phyloP scores from a whole-genome alignment of 1,140 invertebrate genomes.

The Penaeus indicus region DNA sequence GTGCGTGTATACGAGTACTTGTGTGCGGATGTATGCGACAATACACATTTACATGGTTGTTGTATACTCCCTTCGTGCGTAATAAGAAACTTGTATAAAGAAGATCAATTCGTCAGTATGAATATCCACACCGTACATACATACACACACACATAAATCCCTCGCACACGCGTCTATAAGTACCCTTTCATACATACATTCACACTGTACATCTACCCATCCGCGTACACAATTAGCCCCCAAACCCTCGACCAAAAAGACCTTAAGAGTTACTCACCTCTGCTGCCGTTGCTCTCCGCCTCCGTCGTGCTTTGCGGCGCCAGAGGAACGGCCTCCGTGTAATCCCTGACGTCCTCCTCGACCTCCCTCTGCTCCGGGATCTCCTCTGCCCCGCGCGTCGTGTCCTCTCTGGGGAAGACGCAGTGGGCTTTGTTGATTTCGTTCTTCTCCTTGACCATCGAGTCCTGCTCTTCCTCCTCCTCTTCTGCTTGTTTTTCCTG shows the following conservation, averaged over 20 bases:
- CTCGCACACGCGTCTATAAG: background rate
- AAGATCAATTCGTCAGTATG: background rate
- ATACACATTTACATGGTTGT: no score
- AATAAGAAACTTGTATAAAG: background rate
- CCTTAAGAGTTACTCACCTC: background rate
- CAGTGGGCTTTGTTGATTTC: background rate
- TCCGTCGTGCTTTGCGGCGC: background rate
- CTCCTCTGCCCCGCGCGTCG: background rate
- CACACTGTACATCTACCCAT: background rate
- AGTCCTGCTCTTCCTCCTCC: background rate
- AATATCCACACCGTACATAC: background rate
- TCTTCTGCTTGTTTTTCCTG: background rate
- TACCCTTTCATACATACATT: background rate
- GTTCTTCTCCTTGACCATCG: conserved; percentile 15
- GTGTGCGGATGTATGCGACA: no score
- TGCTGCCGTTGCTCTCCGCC: background rate
- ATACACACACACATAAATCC: background rate
- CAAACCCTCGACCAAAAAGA: no score
- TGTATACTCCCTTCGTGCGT: no score
- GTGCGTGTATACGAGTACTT: no score
- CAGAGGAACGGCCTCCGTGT: no score
- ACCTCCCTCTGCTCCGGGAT: background rate
- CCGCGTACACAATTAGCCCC: background rate
- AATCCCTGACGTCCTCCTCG: background rate
- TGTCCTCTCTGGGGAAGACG: background rate